Percentiles rank a stretch among this genome's conserved stretches.
Conservation (phyloP, 2,113 vertebrate species). For the Hippopotamus amphibius region DNA sequence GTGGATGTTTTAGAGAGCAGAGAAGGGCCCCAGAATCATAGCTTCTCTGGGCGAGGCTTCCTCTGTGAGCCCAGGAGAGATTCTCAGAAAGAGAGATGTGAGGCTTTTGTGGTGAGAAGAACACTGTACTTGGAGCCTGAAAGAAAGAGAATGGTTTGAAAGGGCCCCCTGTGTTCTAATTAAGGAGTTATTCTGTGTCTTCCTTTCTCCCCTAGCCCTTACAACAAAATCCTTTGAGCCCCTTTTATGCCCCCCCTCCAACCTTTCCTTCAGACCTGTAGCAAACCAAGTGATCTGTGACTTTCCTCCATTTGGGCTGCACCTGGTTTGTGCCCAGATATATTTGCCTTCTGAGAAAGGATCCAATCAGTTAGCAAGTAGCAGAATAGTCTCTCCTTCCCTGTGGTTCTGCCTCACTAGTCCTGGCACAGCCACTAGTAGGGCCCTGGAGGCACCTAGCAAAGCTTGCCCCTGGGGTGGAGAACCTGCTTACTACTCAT, state of each 20-base stretch:
- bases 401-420: constrained; percentile 47
- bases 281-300: constrained; percentile 18
- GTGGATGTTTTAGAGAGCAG: background rate
- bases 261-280: constrained; percentile 22
- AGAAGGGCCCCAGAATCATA: background rate
- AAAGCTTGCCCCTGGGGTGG: background rate
- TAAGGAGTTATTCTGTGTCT: background rate
- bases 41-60: background rate
- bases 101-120: background rate
- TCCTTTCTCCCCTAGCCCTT: background rate
- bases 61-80: background rate
- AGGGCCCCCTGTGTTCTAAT: background rate
- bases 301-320: constrained; percentile 63
- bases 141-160: background rate
- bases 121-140: background rate
- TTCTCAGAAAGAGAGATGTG: background rate
- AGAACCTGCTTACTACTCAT: background rate
- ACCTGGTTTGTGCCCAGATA: constrained; percentile 72
- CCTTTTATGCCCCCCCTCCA: background rate
- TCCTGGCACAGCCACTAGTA: constrained; percentile 8
- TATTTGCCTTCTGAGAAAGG: constrained; percentile 75
- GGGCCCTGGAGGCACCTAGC: constrained; percentile 3
- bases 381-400: constrained; percentile 53
- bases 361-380: constrained; percentile 50
- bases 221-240: background rate